These are phyloP conservation scores for Dendroctonus ponderosae DNA, from an alignment of 1,140 invertebrate genomes.

Conservation along the genomic window DNA sequence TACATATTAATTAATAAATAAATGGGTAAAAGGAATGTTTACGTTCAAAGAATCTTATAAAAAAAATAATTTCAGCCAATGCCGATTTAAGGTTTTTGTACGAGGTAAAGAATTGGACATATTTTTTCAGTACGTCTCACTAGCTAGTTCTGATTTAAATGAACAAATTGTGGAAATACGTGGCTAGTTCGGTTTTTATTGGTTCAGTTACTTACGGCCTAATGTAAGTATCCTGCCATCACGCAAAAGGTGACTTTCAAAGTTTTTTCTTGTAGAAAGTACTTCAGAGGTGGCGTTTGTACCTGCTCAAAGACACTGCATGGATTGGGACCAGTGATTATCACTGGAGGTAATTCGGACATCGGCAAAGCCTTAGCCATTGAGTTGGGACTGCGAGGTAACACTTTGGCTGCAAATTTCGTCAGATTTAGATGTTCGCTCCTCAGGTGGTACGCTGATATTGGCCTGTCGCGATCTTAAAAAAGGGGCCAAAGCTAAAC, in stretches of 20 bases:
- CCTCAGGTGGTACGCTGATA: slow-evolving; percentile 54
- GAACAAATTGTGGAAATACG: slow-evolving; percentile 44
- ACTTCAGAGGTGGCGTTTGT: slow-evolving; percentile 49
- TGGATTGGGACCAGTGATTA: slow-evolving; percentile 57
- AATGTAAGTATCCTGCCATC: slow-evolving; percentile 38
- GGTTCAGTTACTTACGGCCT: slow-evolving; percentile 44
- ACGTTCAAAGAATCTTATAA: too few species aligned
- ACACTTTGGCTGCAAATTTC: not conserved
- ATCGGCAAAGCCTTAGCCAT: slow-evolving; percentile 60
- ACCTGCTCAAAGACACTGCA: slow-evolving; percentile 47
- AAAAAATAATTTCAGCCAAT: too few species aligned
- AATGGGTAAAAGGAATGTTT: too few species aligned
- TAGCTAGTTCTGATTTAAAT: not conserved
- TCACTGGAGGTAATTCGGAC: slow-evolving; percentile 62
- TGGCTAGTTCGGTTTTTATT: slow-evolving; percentile 39
- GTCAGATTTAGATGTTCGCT: not conserved
- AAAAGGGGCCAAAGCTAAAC: slow-evolving; percentile 50
- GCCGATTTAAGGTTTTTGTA: too few species aligned
- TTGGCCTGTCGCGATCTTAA: slow-evolving; percentile 56
- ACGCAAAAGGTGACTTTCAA: slow-evolving; percentile 10
- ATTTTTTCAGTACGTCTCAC: too few species aligned
- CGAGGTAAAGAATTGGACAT: too few species aligned
- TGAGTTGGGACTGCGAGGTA: slow-evolving; percentile 52
- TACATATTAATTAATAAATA: too few species aligned
- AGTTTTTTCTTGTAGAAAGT: slow-evolving; percentile 42